phyloP scores from a whole-genome alignment of 2,888 invertebrate genomes.

The Rhyacophila evoluta region DNA sequence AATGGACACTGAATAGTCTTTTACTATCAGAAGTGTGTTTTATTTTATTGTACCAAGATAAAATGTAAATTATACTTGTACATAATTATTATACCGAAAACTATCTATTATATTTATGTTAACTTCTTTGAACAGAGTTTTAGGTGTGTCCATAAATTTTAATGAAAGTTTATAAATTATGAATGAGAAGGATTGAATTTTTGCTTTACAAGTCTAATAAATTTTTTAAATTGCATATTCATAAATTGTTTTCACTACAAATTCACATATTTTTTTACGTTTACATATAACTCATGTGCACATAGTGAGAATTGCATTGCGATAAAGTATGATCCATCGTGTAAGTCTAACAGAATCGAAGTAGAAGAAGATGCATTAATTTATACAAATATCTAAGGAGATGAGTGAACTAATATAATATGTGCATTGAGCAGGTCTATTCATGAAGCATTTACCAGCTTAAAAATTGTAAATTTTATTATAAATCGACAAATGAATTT shows the following conservation, averaged over 20 bases:
- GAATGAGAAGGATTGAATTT: not conserved
- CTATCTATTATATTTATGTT: not conserved
- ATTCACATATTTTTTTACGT: no score
- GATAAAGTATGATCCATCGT: no score
- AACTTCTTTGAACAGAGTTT: not conserved
- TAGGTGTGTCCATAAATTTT: not conserved
- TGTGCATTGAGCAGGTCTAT: no score
- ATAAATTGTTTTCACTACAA: not conserved
- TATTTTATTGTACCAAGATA: not conserved
- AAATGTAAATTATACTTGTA: not conserved
- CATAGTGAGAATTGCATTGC: no score
- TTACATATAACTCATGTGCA: no score
- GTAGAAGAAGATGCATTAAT: no score
- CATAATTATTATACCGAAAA: not conserved
- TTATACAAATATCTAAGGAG: no score
- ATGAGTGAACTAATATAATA: no score
- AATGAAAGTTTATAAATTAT: not conserved
- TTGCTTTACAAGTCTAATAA: not conserved
- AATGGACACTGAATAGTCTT: not conserved
- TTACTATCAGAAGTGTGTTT: not conserved
- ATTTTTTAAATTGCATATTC: conserved; percentile 15
- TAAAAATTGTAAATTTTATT: no score
- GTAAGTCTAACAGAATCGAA: no score
- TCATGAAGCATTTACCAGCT: no score
- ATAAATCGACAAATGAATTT: no score